phyloP scores from a whole-genome alignment of 2,797 vertebrate species.

The Cygnus olor region DNA sequence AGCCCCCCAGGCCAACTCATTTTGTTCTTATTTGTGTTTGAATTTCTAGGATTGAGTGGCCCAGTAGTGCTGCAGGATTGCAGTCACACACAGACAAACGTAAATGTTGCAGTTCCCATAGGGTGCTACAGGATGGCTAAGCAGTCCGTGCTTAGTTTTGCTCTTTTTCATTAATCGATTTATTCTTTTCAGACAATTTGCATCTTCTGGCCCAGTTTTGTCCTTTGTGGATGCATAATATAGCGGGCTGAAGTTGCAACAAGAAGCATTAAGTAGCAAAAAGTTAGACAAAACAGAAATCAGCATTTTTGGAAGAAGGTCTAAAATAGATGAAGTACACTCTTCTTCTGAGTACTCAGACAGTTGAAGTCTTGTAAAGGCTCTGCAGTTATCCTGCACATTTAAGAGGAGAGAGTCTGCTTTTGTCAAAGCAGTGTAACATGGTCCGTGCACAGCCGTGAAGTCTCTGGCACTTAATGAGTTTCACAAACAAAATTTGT shows the following conservation, averaged over 20 bases:
- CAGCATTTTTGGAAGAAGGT: neutral
- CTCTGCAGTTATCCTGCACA: neutral
- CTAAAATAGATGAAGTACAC: neutral
- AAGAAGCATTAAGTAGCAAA: neutral
- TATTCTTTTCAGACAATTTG: neutral
- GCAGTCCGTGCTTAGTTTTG: neutral
- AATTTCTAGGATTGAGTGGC: neutral
- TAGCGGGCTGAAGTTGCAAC: neutral
- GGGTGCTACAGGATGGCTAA: neutral
- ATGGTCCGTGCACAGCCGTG: neutral
- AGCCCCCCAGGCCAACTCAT: accelerated
- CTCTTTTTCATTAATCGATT: neutral
- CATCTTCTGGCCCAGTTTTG: neutral
- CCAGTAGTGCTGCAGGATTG: neutral
- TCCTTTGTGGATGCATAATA: accelerated
- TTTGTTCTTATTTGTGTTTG: neutral
- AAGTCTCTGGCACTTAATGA: neutral
- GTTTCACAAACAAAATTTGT: neutral
- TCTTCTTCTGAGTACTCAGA: neutral
- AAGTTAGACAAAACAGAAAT: neutral
- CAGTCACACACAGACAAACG: too few relatives aligned
- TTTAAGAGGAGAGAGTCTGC: neutral
- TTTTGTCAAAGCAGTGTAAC: neutral
- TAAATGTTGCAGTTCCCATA: neutral
- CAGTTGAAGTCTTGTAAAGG: neutral